Base-by-base conservation (phyloP, 1,140 invertebrate genomes). In the Bombus confusus region DNA sequence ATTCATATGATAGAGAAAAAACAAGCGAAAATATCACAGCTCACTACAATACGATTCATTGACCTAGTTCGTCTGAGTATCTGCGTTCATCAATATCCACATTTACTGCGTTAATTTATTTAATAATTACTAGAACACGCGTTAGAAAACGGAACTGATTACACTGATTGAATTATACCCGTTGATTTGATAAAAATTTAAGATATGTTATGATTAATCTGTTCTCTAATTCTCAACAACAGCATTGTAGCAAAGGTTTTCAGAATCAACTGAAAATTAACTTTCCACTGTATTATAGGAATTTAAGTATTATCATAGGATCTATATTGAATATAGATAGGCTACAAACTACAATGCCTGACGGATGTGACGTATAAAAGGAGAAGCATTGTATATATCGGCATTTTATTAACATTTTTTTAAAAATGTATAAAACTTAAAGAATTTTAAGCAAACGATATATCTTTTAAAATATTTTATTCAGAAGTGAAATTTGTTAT, bases 21-120 rank as follows among this genome's bases (percentile, higher is more conserved):
- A 72, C 13, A 22, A 72, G 71, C n/a, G 10, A 75, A 68, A 83
- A 69, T 83, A 71, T 39, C 39, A 62, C 66, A 59, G 59, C 25
- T 83, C 34, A 34, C 41, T 12, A 41, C 39, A 34, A 72, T 69
- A 79, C 52, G n/a, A 72, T 72, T 84, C 75, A 68, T 39, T 84
- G 75, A 84, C 75, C 83, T 79, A 84, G 31, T 84, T 84, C 31
- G 31, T 62, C 15, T 18, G 22, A 22, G 18, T 47, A 72, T 72
- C 59, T 72, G 76, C 25, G 5, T 25, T 79, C 76, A 62, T 43
- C 66, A 79, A 84, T 31, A 83, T 22, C 47, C 82, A 72, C 66
- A 79, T 66, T 79, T 83, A 76, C 47, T 52, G 18, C 47, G 18
- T 83, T 84, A 62, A 84, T 72, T 62, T 39, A 18, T 47, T 62